A percentile compares a stretch with the other conserved stretches of the same genome.
Conservation (phyloP, 2,797 vertebrate species). For the Rhinatrema bivittatum region DNA sequence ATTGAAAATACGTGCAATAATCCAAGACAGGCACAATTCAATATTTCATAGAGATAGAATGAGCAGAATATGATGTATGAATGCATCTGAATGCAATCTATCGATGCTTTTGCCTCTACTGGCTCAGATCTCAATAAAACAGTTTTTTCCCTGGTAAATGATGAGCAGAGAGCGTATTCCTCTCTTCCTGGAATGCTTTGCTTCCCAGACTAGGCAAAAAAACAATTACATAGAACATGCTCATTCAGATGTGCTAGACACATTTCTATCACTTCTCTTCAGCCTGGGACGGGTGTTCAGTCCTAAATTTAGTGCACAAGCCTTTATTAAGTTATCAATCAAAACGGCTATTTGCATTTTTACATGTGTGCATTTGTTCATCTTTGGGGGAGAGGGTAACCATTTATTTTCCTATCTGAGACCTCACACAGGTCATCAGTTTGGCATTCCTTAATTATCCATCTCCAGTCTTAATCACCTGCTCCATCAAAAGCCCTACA, state of each 20-base stretch:
- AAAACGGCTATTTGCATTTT: slow-evolving; percentile 3
- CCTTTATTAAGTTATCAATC: neutral
- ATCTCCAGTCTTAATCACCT: slow-evolving; percentile 38
- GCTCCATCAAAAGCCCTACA: slow-evolving; percentile 36
- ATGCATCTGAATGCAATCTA: too few species aligned
- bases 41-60: too few species aligned
- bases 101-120: too few species aligned
- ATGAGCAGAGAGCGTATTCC: too few species aligned
- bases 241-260: neutral
- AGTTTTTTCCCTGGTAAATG: too few species aligned
- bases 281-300: neutral
- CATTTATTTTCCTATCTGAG: slow-evolving; percentile 7
- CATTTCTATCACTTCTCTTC: slow-evolving; percentile 5
- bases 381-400: too few species aligned
- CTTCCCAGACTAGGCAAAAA: too few species aligned
- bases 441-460: slow-evolving; percentile 35
- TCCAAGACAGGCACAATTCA: too few species aligned
- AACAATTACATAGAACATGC: neutral
- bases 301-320: slow-evolving; percentile 1
- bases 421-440: slow-evolving; percentile 25
- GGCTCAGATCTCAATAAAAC: too few species aligned
- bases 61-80: too few species aligned
- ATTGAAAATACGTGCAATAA: too few species aligned
- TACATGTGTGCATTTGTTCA: neutral
- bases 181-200: too few species aligned